Evolutionary conservation across 2,113 vertebrate genomes (phyloP).

Genomic region (Caracal caracal): DNA sequence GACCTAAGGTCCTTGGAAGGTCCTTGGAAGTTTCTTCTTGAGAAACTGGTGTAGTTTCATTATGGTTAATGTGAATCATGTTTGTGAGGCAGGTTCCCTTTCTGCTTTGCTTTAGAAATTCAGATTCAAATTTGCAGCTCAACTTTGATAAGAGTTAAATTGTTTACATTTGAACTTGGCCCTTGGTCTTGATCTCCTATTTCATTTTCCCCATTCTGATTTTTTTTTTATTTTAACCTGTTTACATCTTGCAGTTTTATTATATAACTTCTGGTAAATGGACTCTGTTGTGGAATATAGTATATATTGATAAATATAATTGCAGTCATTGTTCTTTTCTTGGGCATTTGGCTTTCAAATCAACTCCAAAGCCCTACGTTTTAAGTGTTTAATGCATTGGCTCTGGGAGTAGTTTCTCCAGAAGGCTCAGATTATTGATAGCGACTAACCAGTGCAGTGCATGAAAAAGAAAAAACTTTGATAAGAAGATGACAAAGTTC

Average conservation of each 20-base stretch:
- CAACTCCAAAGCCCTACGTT: not conserved
- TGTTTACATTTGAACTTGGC: not conserved
- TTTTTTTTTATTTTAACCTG: not conserved
- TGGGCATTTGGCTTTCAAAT: conserved; percentile 48
- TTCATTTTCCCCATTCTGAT: conserved; percentile 5
- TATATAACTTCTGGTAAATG: not conserved
- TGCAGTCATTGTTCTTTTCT: not conserved
- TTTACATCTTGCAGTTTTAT: not conserved
- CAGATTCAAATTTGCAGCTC: not conserved
- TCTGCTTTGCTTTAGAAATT: conserved; percentile 42
- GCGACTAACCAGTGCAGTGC: not conserved
- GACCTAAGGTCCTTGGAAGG: not conserved
- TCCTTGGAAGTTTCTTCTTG: not conserved
- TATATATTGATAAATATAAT: not conserved
- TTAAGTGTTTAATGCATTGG: not conserved
- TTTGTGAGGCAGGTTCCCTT: not conserved
- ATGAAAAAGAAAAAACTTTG: not conserved
- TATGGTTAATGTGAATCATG: not conserved
- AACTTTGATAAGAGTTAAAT: not conserved
- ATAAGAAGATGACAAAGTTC: not conserved
- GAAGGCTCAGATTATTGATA: not conserved
- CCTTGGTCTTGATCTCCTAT: not conserved
- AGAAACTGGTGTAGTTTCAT: not conserved
- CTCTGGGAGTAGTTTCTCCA: not conserved
- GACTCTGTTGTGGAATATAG: not conserved